Evolutionary conservation across 1,140 invertebrate species (phyloP).

Genomic region (Dufourea novaeangliae): DNA sequence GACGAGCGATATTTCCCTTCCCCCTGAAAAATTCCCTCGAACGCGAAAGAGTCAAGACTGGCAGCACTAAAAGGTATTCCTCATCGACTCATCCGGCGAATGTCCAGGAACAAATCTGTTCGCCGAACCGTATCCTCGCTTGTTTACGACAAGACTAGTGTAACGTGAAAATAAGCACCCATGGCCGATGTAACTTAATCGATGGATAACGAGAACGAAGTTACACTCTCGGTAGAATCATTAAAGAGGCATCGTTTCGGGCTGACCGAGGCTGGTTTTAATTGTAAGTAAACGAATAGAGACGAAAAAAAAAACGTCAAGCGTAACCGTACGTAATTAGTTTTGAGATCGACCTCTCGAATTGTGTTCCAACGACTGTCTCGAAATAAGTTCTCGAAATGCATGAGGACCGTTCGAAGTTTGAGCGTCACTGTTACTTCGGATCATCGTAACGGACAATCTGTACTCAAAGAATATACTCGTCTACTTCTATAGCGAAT

Average conservation of each 20-base stretch:
- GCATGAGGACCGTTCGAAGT: neutral
- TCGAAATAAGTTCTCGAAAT: neutral
- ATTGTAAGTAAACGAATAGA: neutral
- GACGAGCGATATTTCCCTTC: neutral
- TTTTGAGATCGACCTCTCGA: neutral
- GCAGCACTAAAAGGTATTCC: neutral
- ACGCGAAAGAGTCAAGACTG: slow-evolving; percentile 15
- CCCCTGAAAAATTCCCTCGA: neutral
- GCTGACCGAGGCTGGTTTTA: neutral
- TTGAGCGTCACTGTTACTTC: neutral
- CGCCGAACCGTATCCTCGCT: neutral
- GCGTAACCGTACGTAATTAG: neutral
- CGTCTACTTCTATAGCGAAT: slow-evolving; percentile 16
- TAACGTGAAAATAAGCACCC: neutral
- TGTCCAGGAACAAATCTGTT: neutral
- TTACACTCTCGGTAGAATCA: neutral
- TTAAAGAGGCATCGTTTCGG: neutral
- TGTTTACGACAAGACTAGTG: slow-evolving; percentile 3
- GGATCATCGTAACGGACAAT: slow-evolving; percentile 38
- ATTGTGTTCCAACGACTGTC: slow-evolving; percentile 11
- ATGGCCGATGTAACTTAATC: slow-evolving; percentile 37
- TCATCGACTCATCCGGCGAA: neutral
- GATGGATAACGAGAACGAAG: neutral
- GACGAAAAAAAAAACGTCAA: neutral
- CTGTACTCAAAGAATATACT: slow-evolving; percentile 12